Evolutionary conservation across 1,140 invertebrate genomes (phyloP).

Genomic region (Diorhabda carinulata): DNA sequence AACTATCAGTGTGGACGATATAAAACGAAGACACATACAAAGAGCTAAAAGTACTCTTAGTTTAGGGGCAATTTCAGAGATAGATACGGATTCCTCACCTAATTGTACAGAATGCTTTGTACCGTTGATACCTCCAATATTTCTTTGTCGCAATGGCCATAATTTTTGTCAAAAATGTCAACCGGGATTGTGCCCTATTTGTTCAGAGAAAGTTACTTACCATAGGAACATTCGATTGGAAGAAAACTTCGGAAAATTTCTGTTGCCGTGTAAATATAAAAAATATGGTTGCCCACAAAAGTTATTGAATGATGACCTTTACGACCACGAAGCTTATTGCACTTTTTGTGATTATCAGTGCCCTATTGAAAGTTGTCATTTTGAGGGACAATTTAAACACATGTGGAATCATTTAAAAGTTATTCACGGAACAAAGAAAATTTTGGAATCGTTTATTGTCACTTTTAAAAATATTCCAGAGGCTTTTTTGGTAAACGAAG

Average conservation of each 20-base stretch:
- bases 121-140: constrained; percentile 36
- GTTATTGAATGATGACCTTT: constrained; percentile 31
- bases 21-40: constrained; percentile 12
- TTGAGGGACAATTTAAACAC: constrained; percentile 28
- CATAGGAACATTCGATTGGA: constrained; percentile 36
- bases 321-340: constrained; percentile 37
- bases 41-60: constrained; percentile 22
- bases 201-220: constrained; percentile 31
- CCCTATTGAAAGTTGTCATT: constrained; percentile 28
- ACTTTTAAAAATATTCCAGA: constrained; percentile 35
- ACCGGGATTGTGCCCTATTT: constrained; percentile 27
- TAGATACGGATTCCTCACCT: constrained; percentile 18
- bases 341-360: constrained; percentile 37
- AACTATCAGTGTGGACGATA: constrained; percentile 26
- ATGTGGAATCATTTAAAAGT: constrained; percentile 35
- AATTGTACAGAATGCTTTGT: constrained; percentile 33
- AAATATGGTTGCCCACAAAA: constrained; percentile 34
- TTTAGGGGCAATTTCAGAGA: constrained; percentile 23
- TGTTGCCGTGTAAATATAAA: constrained; percentile 33
- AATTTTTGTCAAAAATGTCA: constrained; percentile 34
- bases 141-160: constrained; percentile 33
- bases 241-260: constrained; percentile 27
- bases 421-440: constrained; percentile 36
- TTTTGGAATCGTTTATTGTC: constrained; percentile 27
- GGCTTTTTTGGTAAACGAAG: constrained; percentile 34